Base-by-base conservation (phyloP, 2,888 invertebrate species). In the Frankliniella intonsa region DNA sequence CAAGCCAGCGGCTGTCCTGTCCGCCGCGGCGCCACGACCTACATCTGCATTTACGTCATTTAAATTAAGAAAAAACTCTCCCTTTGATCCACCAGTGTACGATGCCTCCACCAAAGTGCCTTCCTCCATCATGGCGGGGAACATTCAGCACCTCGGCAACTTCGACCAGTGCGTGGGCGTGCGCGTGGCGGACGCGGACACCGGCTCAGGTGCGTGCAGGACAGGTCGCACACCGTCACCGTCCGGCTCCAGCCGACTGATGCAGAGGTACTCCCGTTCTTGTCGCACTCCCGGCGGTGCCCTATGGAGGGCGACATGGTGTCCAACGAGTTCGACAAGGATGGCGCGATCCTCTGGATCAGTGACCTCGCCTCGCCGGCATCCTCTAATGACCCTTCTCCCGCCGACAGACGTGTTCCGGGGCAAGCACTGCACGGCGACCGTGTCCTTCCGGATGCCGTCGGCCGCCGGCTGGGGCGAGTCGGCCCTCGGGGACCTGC, bases 41-140 rank as follows among this genome's bases (percentile, higher is more conserved):
- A 55, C 5, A 19, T 19, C 19, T 55, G 55, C 14, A 55, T 55
- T 55, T 12, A 0, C 38, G 1, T 19, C 38, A 38, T 38, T 38
- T 19, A 55, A 19, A 11, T 5, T 55, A 5, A 11, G 11, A 7
- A 11, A 14, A 19, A 19, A 55, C 3, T 11, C 14, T 55, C 14
- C 0, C 1, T 55, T 55, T 55, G 14, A 19, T 12, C 19, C 55
- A 14, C 17, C 80, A 83, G 84, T 84, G 84, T 84, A 83, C 82
- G 84, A 84, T 65, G 25, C 83, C 27, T 83, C 83, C 7, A 83
- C 83, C 12, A 83, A 84, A 22, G 80, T 84, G 14, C 84, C 84
- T 10, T 80, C 83, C 10, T 83, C 83, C 0, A 50, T 84, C 19
- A 27, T 84, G 49, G 83, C 83, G n/a, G 84, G 84, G 80, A 83